Evolutionary conservation across 1,140 invertebrate species (phyloP).

Genomic region (Microplitis mediator): DNA sequence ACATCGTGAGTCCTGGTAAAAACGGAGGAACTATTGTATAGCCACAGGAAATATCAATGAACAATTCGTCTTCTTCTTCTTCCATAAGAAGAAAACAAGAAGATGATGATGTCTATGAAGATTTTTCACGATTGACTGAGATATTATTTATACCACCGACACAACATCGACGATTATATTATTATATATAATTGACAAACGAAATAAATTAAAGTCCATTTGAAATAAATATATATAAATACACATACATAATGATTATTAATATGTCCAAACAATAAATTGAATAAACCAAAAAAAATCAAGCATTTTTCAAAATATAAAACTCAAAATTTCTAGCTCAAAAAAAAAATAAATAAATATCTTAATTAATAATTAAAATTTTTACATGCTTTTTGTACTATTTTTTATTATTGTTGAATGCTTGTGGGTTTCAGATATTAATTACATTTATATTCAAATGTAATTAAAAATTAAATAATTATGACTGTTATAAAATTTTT

Average conservation of each 20-base stretch:
- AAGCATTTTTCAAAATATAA: not conserved
- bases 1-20: constrained; percentile 51
- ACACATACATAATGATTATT: not conserved
- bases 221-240: too few species aligned
- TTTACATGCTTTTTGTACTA: constrained; percentile 31
- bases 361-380: constrained; percentile 22
- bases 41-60: constrained; percentile 29
- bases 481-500: too few species aligned
- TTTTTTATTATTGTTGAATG: constrained; percentile 15
- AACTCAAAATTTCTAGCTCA: not conserved
- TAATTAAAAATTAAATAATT: too few species aligned
- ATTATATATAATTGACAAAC: constrained; percentile 11
- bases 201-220: not conserved
- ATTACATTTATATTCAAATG: not conserved
- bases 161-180: constrained; percentile 22
- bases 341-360: constrained; percentile 5
- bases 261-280: constrained; percentile 1
- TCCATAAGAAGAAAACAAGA: too few species aligned
- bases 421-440: not conserved
- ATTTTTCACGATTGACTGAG: constrained; percentile 4
- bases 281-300: not conserved
- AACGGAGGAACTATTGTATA: constrained; percentile 55
- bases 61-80: not conserved
- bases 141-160: constrained; percentile 10
- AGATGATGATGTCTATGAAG: constrained; percentile 1